Conservation (phyloP, 2,888 invertebrate species). For the Cheilosia urbana region DNA sequence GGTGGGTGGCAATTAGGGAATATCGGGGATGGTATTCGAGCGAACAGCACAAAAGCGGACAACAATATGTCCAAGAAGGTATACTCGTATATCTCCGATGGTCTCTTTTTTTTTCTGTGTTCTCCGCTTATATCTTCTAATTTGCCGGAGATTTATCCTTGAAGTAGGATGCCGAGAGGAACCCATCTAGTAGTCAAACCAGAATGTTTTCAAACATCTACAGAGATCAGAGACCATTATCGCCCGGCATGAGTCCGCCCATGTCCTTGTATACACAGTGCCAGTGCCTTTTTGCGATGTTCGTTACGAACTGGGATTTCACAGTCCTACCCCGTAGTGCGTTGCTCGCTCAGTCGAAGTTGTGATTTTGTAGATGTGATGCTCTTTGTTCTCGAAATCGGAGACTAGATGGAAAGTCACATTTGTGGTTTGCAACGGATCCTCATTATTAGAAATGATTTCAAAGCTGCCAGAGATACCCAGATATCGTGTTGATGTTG, state of each 20-base stretch:
- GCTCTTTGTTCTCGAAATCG: constrained; percentile 17
- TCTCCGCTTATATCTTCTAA: constrained; percentile 29
- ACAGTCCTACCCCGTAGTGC: constrained; percentile 13
- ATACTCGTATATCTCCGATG: background rate
- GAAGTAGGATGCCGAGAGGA: constrained; percentile 59
- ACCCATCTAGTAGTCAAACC: constrained; percentile 73
- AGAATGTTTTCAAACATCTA: constrained; percentile 73
- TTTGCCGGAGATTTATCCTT: constrained; percentile 64
- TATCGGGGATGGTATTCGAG: constrained; percentile 60
- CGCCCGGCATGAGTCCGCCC: constrained; percentile 63
- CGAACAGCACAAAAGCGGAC: constrained; percentile 34
- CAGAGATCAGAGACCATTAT: constrained; percentile 71
- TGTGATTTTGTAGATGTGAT: constrained; percentile 21
- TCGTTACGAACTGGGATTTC: background rate
- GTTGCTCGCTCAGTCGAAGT: constrained; percentile 18
- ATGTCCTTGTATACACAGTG: constrained; percentile 46
- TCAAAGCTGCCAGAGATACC: background rate
- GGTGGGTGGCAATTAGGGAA: constrained; percentile 73
- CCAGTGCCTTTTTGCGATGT: constrained; percentile 8
- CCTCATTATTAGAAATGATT: constrained; percentile 42
- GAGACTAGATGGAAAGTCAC: constrained; percentile 2
- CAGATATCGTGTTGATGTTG: no score
- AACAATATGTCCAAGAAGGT: constrained; percentile 20
- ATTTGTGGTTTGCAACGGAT: constrained; percentile 55
- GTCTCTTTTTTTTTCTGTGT: background rate